phyloP scores from a whole-genome alignment of 2,113 vertebrate species.

The Cyrtonyx montezumae region DNA sequence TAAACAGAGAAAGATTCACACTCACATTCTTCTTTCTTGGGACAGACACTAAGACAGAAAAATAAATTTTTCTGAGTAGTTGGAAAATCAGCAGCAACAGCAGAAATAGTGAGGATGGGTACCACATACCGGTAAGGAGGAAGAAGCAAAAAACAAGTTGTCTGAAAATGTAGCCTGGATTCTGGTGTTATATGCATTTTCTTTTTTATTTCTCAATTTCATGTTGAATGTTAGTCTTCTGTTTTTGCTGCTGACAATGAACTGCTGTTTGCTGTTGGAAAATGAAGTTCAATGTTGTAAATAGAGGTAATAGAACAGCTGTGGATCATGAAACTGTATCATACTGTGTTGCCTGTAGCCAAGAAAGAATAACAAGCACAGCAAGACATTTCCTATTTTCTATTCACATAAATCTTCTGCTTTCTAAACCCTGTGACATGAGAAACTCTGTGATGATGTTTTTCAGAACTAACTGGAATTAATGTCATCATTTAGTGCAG shows the following conservation, averaged over 20 bases:
- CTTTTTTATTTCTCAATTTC: conserved; percentile 83
- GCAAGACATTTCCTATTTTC: conserved; percentile 21
- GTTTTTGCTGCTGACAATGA: conserved; percentile 83
- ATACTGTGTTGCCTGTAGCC: background rate
- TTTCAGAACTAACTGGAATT: background rate
- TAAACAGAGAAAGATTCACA: background rate
- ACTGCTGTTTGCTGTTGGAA: conserved; percentile 80
- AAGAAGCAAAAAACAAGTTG: conserved; percentile 90
- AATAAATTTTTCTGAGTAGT: background rate
- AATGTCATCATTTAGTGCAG: background rate
- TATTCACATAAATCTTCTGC: background rate
- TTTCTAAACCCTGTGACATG: background rate
- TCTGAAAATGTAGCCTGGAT: conserved; percentile 82
- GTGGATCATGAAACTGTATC: background rate
- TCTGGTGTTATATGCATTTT: conserved; percentile 90
- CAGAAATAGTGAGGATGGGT: background rate
- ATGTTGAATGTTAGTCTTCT: conserved; percentile 83
- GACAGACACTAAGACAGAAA: background rate
- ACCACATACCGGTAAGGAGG: conserved; percentile 79
- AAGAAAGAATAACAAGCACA: conserved; percentile 39
- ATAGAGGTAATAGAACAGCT: conserved; percentile 9
- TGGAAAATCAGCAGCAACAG: background rate
- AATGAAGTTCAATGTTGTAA: conserved; percentile 49
- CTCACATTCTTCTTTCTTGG: background rate
- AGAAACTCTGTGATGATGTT: background rate